These are phyloP conservation scores for Apantesis nais DNA, from an alignment of 2,888 invertebrate species.

Conservation along the genomic window DNA sequence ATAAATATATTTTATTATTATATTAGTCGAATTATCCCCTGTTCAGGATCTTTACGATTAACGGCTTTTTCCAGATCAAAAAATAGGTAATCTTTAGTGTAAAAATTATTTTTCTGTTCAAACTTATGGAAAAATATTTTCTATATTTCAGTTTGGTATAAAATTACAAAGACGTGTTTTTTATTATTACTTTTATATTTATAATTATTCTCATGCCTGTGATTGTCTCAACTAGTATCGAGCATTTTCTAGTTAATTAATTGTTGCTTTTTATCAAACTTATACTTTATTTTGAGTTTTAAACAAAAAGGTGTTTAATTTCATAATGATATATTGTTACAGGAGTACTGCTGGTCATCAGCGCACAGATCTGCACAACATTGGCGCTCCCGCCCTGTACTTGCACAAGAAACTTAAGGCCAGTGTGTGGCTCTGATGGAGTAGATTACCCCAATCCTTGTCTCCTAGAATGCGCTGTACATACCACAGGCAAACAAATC, in stretches of 20 bases:
- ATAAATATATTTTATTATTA: no score
- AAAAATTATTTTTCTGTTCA: no score
- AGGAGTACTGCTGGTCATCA: slow-evolving; percentile 47
- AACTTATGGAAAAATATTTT: no score
- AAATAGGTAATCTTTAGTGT: no score
- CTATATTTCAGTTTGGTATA: no score
- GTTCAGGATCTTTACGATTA: no score
- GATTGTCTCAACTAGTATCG: no score
- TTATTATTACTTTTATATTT: background rate
- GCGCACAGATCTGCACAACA: slow-evolving; percentile 40
- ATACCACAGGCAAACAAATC: background rate
- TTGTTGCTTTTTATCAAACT: background rate
- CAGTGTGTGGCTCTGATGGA: slow-evolving; percentile 10
- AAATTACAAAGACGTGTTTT: no score
- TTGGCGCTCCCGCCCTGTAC: slow-evolving; percentile 43
- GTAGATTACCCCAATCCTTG: background rate
- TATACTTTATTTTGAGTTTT: no score
- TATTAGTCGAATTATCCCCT: no score
- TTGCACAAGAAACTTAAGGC: slow-evolving; percentile 21
- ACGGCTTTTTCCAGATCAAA: no score
- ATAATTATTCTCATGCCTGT: background rate
- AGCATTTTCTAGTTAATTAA: no score
- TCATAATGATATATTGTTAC: slow-evolving; percentile 21
- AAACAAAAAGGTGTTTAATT: background rate
- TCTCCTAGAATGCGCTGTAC: background rate